Conservation (phyloP, 1,140 invertebrate species). For the Marisa cornuarietis region DNA sequence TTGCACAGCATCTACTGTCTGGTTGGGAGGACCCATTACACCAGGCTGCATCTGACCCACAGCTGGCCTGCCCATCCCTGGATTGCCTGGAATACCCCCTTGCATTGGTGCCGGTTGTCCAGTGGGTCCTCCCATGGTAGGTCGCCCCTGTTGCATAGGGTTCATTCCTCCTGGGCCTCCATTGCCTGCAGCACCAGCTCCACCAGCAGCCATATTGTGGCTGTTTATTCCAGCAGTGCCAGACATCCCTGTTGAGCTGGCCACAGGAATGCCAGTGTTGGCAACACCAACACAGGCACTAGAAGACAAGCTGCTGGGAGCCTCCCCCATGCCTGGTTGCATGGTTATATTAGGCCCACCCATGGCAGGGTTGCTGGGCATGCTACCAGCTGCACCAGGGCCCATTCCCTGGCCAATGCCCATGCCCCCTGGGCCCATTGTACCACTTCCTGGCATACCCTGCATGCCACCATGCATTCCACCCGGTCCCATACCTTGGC, state of each 20-base stretch:
- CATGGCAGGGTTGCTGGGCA: constrained; percentile 24
- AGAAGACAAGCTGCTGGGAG: background rate
- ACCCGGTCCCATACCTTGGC: constrained; percentile 32
- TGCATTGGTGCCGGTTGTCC: background rate
- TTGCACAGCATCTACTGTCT: constrained; percentile 38
- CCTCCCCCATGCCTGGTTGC: constrained; percentile 29
- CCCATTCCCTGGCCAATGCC: constrained; percentile 9
- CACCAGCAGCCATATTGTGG: background rate
- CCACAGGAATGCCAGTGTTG: constrained; percentile 11
- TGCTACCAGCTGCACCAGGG: constrained; percentile 13
- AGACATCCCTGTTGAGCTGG: constrained; percentile 22
- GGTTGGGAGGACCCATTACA: constrained; percentile 38
- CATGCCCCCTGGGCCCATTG: constrained; percentile 8
- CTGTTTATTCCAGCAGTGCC: constrained; percentile 6
- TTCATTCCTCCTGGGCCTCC: constrained; percentile 25
- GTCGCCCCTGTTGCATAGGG: constrained; percentile 11
- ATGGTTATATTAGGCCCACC: constrained; percentile 36
- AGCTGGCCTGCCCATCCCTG: constrained; percentile 18
- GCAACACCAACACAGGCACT: background rate
- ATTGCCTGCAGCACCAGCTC: constrained; percentile 33
- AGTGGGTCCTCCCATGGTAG: background rate
- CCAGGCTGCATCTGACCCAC: constrained; percentile 26
- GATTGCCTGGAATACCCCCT: constrained; percentile 8
- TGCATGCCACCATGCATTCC: constrained; percentile 22
- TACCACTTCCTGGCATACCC: constrained; percentile 19